Base-by-base conservation (phyloP, 2,113 vertebrate genomes). In the Gopherus flavomarginatus region DNA sequence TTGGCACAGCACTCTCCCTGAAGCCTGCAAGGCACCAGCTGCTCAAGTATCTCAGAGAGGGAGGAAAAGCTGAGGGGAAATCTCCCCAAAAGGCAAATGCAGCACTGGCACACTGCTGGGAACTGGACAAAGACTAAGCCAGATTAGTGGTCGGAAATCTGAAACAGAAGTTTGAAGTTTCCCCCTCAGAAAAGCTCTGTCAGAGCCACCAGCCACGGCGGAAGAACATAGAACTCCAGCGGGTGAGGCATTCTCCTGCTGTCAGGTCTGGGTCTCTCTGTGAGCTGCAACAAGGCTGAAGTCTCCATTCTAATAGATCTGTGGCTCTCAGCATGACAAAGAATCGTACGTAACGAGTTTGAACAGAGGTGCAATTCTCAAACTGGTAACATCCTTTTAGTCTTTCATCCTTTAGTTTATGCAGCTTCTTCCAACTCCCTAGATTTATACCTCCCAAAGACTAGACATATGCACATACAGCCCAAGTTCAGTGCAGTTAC, bases 241-340 rank as follows among this genome's bases (percentile, higher is more conserved):
- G 21, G 35, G 69, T 72, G n/a, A n/a, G 35, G 31, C 35, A 38
- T 38, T 94, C 85, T 65, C 93, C 81, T 11, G 50, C 62, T 83
- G 85, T 89, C 93, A 97, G 49, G 80, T 79, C 88, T 92, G 77
- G 81, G 88, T 96, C 81, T 83, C 52, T 94, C 56, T 94, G 52
- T 95, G 78, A 88, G 93, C 87, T 86, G 87, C 92, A 91, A 94
- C 53, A 83, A 53, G 85, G 75, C 52, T 87, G 87, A 94, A 85
- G 88, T 3, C 11, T 52, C 88, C 87, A 89, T 78, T 94, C 52
- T 84, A 96, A 97, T 3, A 11, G 94, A 94, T 95, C 96, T 86
- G 92, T 81, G 57, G 53, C 54, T 83, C 44, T n/a, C 89, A 3
- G 31, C 81, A 89, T 53, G 92, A 38, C 17, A n/a, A 84, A 95